Conservation (phyloP, 2,888 invertebrate species). For the Podabrus alpinus region DNA sequence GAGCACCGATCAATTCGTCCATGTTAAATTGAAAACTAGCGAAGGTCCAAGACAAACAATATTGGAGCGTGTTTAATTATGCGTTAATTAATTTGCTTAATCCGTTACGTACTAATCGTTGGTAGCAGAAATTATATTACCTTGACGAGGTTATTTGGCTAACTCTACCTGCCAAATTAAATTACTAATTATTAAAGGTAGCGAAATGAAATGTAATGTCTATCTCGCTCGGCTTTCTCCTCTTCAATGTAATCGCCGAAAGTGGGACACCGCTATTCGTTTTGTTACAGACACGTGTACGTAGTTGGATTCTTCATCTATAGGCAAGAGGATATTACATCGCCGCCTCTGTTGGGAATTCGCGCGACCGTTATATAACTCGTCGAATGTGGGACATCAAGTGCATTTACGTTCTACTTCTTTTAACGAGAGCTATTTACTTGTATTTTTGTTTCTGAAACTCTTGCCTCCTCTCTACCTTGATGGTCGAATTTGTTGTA, state of each 20-base stretch:
- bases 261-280: conserved; percentile 24
- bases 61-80: background rate
- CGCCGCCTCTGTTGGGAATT: conserved; percentile 28
- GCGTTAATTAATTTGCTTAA: background rate
- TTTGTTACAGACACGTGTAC: background rate
- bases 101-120: background rate
- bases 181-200: conserved; percentile 16
- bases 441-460: background rate
- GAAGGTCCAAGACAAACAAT: background rate
- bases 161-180: conserved; percentile 20
- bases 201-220: conserved; percentile 27
- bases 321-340: conserved; percentile 25
- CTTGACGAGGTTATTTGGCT: background rate
- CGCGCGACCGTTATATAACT: conserved; percentile 30
- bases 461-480: background rate
- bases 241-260: conserved; percentile 18
- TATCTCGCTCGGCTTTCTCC: conserved; percentile 23
- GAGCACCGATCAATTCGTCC: background rate
- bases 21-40: background rate
- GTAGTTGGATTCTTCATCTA: background rate
- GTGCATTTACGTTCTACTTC: conserved; percentile 37
- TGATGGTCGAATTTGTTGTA: background rate
- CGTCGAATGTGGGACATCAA: conserved; percentile 33
- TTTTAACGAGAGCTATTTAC: background rate
- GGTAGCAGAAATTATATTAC: background rate